A percentile compares a stretch with the other conserved stretches of the same genome.
These are phyloP conservation scores for Triplophysa bombifrons DNA, from an alignment of 2,797 vertebrate genomes.

Conservation along the genomic window DNA sequence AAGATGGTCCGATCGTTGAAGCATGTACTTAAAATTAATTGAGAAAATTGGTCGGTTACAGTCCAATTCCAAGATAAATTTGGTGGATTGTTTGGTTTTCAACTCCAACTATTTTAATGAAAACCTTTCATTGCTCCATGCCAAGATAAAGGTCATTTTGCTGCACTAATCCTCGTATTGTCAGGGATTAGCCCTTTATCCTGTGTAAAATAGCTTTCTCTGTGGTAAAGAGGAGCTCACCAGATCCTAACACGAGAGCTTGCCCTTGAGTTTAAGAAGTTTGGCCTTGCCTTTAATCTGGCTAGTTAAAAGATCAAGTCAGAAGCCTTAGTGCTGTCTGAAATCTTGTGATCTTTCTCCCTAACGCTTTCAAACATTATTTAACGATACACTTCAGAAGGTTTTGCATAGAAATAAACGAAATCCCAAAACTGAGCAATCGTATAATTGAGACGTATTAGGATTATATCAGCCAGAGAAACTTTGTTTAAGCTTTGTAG, in stretches of 20 bases:
- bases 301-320: conserved; percentile 45
- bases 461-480: neutral
- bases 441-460: neutral
- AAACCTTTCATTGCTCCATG: conserved; percentile 21
- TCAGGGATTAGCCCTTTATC: conserved; percentile 56
- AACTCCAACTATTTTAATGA: conserved; percentile 17
- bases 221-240: conserved; percentile 50
- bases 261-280: conserved; percentile 45
- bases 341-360: conserved; percentile 5
- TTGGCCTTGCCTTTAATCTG: conserved; percentile 44
- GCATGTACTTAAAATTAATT: no score
- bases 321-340: conserved; percentile 2
- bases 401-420: neutral
- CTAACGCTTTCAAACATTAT: conserved; percentile 23
- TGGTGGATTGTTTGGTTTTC: conserved; percentile 14
- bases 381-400: neutral
- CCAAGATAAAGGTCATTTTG: conserved; percentile 50
- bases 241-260: conserved; percentile 42
- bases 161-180: conserved; percentile 54
- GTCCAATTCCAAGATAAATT: neutral
- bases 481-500: neutral
- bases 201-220: conserved; percentile 55
- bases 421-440: neutral
- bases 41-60: no score
- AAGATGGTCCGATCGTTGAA: neutral